Conservation (phyloP, 2,797 vertebrate genomes). For the Thripadectes ignobilis region DNA sequence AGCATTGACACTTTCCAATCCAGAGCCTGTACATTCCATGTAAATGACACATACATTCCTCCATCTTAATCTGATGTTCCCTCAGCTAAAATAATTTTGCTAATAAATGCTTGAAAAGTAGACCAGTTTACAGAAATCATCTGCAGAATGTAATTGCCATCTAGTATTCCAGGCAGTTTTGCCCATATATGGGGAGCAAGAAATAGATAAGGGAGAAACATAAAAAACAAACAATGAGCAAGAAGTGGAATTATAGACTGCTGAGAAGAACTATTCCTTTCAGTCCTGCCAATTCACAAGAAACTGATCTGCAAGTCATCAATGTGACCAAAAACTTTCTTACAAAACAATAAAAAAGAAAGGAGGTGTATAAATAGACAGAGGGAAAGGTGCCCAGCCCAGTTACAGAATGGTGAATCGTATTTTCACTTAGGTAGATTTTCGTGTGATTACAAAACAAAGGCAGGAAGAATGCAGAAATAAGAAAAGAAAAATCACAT, state of each 20-base stretch:
- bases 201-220: slow-evolving; percentile 2
- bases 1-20: not conserved
- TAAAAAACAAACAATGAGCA: not conserved
- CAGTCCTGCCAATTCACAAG: slow-evolving; percentile 24
- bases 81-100: not conserved
- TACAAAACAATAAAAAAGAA: slow-evolving; percentile 31
- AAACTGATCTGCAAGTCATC: slow-evolving; percentile 58
- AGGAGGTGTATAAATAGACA: not conserved
- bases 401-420: not conserved
- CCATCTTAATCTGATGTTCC: not conserved
- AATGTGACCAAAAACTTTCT: slow-evolving; percentile 29
- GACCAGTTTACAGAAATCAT: not conserved
- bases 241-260: slow-evolving; percentile 9
- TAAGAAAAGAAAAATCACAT: not conserved
- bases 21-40: not conserved
- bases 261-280: slow-evolving; percentile 23
- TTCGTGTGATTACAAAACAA: not conserved
- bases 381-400: not conserved
- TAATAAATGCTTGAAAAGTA: not conserved
- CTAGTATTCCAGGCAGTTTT: slow-evolving; percentile 4
- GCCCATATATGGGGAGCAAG: not conserved
- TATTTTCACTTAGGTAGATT: not conserved
- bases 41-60: not conserved
- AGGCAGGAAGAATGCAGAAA: not conserved
- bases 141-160: slow-evolving; percentile 6